These are phyloP conservation scores for Ectemnius lituratus DNA, from an alignment of 2,888 invertebrate species.

Conservation along the genomic window DNA sequence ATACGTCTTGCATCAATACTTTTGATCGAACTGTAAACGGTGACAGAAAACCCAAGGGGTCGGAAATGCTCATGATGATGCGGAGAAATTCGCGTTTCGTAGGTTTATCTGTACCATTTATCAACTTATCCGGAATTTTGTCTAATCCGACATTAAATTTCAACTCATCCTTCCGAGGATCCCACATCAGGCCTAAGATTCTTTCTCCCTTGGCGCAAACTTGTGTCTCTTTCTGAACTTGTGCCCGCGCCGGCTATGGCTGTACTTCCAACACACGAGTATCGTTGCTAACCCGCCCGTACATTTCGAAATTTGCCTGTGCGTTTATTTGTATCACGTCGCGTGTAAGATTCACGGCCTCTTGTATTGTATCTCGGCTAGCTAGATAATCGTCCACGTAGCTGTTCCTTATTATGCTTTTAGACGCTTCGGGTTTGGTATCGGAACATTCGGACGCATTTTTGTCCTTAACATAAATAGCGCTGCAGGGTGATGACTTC, in stretches of 20 bases:
- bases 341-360: background rate
- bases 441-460: background rate
- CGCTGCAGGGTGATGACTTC: background rate
- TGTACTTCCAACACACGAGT: background rate
- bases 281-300: background rate
- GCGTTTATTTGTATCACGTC: background rate
- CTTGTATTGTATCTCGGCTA: background rate
- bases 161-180: background rate
- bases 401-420: background rate
- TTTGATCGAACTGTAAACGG: too few species aligned
- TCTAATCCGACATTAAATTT: background rate
- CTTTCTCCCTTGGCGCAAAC: background rate
- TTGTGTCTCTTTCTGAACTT: background rate
- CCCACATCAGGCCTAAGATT: constrained; percentile 1
- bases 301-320: background rate
- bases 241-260: background rate
- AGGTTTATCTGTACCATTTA: background rate
- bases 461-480: background rate
- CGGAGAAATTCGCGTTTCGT: background rate
- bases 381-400: background rate
- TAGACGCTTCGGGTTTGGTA: background rate
- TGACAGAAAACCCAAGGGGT: background rate
- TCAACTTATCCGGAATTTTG: background rate
- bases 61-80: background rate
- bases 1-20: background rate